These are phyloP conservation scores for Pecten maximus DNA, from an alignment of 2,888 invertebrate species.

Conservation along the genomic window DNA sequence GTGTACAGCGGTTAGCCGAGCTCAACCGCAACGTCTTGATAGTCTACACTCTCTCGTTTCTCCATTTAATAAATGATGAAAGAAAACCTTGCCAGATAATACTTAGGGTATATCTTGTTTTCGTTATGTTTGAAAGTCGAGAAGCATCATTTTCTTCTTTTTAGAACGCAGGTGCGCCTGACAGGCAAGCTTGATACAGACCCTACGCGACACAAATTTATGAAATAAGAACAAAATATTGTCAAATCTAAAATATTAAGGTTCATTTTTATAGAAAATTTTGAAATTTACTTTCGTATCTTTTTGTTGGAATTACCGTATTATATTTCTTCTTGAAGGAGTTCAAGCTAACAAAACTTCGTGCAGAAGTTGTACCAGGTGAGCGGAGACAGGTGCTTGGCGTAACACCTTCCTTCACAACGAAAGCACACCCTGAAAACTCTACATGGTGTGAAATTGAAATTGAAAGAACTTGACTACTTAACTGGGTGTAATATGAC, in stretches of 20 bases:
- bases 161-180: background rate
- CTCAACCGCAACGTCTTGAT: constrained; percentile 5
- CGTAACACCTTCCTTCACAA: background rate
- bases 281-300: background rate
- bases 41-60: background rate
- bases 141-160: constrained; percentile 4
- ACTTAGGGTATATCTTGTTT: constrained; percentile 30
- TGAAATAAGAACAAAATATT: background rate
- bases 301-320: background rate
- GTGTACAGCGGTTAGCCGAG: constrained; percentile 2
- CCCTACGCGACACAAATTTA: background rate
- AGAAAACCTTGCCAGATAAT: background rate
- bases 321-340: background rate
- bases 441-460: constrained; percentile 30
- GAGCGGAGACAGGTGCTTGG: background rate
- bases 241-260: background rate
- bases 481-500: constrained; percentile 26
- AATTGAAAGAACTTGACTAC: constrained; percentile 16
- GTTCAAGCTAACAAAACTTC: background rate
- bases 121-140: background rate
- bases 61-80: constrained; percentile 33
- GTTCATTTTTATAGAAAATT: too few species aligned
- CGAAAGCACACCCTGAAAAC: background rate
- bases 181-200: background rate
- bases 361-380: background rate